Evolutionary conservation across 2,888 invertebrate genomes (phyloP), one percentile per base, ranked within the genome.

Genomic region (Falcaria lacertinaria): DNA sequence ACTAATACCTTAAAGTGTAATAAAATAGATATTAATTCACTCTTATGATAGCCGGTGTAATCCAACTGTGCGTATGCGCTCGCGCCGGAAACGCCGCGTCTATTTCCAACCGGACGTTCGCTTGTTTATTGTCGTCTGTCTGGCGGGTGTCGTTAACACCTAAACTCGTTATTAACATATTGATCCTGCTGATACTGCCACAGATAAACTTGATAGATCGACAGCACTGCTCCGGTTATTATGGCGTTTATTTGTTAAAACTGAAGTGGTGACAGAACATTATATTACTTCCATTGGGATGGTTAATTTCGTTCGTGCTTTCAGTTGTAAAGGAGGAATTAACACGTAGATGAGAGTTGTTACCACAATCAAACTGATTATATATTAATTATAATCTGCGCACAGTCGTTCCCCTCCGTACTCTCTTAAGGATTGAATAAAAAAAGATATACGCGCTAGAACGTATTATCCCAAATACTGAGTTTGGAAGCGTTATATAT

Each of bases 61-160:
- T n/a, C 22, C 25, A 37, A 37, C 22, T 22, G 63, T 59, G 56
- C 59, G 63, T 63, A 53, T 54, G 50, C 57, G 52, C 65, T 45
- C 44, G 64, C 69, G 69, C 80, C 81, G 85, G 84, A 86, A 84
- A 74, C 75, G 67, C 37, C 67, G 64, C 74, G 82, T 86, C 88
- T 87, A 87, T 88, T 84, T 80, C 83, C 64, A 77, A 81, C 87
- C 85, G 87, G 88, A 88, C 78, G 82, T 70, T 58, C 65, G 74
- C 74, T 68, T 80, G 80, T 83, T 81, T 81, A 81, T 78, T 78
- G 82, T 81, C 80, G 79, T 72, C 77, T 71, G 81, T 77, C 75
- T 74, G 62, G 60, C 58, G 62, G 63, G 68, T 73, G 81, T 81
- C 82, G 80, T 82, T 84, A 80, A 74, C 84, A 78, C 81, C 80